Evolutionary conservation across 2,113 vertebrate species (phyloP).

Genomic region (Oncorhynchus clarkii): DNA sequence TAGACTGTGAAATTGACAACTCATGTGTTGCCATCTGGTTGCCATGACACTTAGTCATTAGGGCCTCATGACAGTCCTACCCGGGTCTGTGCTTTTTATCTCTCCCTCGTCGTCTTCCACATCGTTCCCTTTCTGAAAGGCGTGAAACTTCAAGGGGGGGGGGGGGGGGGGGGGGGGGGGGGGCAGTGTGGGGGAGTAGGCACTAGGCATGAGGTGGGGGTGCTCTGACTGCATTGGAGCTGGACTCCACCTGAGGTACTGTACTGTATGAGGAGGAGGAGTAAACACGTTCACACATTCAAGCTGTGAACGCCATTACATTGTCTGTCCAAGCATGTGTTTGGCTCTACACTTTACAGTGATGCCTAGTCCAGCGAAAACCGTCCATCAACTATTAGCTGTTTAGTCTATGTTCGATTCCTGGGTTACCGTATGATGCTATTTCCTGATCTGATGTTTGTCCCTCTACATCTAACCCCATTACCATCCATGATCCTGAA

Average conservation of each 20-base stretch:
- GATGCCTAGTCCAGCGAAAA: background rate
- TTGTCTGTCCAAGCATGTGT: background rate
- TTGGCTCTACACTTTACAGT: background rate
- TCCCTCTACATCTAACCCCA: background rate
- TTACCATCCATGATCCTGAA: slow-evolving; percentile 29
- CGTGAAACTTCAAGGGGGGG: slow-evolving; percentile 8
- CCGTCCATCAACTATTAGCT: background rate
- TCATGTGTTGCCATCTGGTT: slow-evolving; percentile 67
- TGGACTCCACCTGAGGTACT: slow-evolving; percentile 26
- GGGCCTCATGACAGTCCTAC: slow-evolving; percentile 37
- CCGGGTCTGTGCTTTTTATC: slow-evolving; percentile 34
- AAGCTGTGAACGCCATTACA: background rate
- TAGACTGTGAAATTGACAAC: slow-evolving; percentile 73
- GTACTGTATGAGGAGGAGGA: background rate
- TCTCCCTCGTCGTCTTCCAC: slow-evolving; percentile 18
- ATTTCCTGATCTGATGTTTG: background rate
- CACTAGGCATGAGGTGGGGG: slow-evolving; percentile 8
- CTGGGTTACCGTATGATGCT: background rate
- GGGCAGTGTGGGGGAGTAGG: slow-evolving; percentile 20
- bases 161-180: background rate
- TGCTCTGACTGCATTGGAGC: background rate
- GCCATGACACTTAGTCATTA: slow-evolving; percentile 69
- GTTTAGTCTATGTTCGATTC: background rate
- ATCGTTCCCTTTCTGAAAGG: slow-evolving; percentile 38
- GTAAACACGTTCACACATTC: slow-evolving; percentile 1